Conservation (phyloP, 2,113 vertebrate species). For the Aythya baeri region DNA sequence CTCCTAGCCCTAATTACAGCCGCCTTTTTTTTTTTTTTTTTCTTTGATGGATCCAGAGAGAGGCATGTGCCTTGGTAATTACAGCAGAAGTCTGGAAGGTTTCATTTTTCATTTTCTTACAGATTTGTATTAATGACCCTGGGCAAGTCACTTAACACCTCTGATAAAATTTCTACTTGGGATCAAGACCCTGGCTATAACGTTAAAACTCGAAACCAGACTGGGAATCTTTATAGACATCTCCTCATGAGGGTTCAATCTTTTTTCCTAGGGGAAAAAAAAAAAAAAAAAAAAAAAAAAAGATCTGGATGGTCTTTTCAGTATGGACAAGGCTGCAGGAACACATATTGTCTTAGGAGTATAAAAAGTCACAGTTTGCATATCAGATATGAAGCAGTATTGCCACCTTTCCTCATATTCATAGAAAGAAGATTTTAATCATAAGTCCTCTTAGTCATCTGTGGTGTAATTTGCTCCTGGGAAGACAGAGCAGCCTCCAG, state of each 20-base stretch:
- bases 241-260: not conserved
- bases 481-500: conserved; percentile 6
- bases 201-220: not conserved
- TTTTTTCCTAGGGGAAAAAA: not conserved
- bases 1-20: conserved; percentile 16
- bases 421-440: conserved; percentile 8
- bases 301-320: not conserved
- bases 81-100: not conserved
- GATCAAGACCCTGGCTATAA: not conserved
- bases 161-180: not conserved
- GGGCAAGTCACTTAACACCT: not conserved
- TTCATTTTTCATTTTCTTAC: not conserved
- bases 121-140: not conserved
- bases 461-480: not conserved
- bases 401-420: not conserved
- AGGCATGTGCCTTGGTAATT: not conserved
- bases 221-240: not conserved
- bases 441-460: not conserved
- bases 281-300: not conserved
- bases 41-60: not conserved
- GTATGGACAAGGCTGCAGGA: not conserved
- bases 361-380: not conserved
- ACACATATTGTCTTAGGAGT: not conserved
- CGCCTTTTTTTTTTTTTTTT: not conserved
- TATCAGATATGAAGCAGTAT: not conserved